phyloP scores from a whole-genome alignment of 2,113 vertebrate species.

The Grus americana region DNA sequence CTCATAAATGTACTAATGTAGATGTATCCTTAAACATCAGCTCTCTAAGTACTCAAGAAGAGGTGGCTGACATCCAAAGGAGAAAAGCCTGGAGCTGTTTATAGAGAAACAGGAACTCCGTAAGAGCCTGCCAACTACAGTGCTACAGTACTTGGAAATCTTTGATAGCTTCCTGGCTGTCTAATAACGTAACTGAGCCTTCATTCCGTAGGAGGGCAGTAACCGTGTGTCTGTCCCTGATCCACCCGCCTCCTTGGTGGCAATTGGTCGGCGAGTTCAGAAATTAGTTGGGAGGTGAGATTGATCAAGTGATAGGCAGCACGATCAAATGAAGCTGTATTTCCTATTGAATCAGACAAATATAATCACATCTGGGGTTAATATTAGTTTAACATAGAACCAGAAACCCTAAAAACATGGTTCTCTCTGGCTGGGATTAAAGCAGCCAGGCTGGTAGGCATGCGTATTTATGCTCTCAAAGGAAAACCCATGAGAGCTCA shows the following conservation, averaged over 20 bases:
- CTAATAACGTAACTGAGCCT: background rate
- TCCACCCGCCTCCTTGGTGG: background rate
- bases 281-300: background rate
- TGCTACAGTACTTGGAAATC: background rate
- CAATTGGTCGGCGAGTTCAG: background rate
- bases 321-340: background rate
- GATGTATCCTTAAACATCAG: background rate
- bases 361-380: background rate
- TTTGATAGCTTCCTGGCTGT: background rate
- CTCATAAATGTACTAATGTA: background rate
- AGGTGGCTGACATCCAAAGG: background rate
- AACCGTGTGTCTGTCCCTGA: background rate
- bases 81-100: background rate
- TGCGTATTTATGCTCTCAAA: background rate
- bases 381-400: background rate
- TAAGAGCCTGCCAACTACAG: background rate
- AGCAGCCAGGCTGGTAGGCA: background rate
- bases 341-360: background rate
- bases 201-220: background rate
- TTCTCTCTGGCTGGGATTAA: background rate
- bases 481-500: background rate
- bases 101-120: background rate
- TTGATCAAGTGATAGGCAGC: background rate
- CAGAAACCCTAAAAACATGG: background rate
- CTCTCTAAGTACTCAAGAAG: background rate